Conservation (phyloP, 2,113 vertebrate species). For the Fregetta grallaria region DNA sequence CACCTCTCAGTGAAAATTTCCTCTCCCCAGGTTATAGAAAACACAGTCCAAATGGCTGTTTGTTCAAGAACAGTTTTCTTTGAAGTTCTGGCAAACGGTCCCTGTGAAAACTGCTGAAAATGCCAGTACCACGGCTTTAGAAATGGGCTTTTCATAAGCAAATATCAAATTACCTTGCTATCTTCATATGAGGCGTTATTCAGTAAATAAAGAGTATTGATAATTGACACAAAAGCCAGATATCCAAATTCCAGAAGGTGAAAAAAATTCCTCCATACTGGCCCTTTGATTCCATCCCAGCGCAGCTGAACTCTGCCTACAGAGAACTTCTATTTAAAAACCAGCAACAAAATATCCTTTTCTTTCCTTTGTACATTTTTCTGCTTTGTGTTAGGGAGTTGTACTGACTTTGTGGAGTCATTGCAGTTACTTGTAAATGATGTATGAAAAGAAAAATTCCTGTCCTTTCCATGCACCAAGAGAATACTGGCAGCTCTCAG, state of each 20-base stretch:
- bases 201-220: slow-evolving; percentile 14
- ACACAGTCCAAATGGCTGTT: not conserved
- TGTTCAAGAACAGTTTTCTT: not conserved
- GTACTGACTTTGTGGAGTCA: slow-evolving; percentile 33
- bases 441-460: slow-evolving; percentile 35
- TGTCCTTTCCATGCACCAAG: not conserved
- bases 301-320: slow-evolving; percentile 27
- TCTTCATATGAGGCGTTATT: slow-evolving; percentile 7
- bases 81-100: not conserved
- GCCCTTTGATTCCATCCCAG: slow-evolving; percentile 26
- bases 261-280: not conserved
- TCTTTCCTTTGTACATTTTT: slow-evolving; percentile 29
- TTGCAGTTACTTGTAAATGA: slow-evolving; percentile 57
- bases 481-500: slow-evolving; percentile 10
- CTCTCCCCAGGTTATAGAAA: not conserved
- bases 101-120: slow-evolving; percentile 1
- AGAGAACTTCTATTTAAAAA: slow-evolving; percentile 45
- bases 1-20: not conserved
- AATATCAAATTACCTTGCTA: slow-evolving; percentile 19
- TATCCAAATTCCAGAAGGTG: slow-evolving; percentile 21
- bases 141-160: slow-evolving; percentile 27
- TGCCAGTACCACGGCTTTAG: not conserved
- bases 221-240: slow-evolving; percentile 36
- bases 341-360: slow-evolving; percentile 10
- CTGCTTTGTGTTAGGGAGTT: slow-evolving; percentile 21